Evolutionary conservation across 2,113 vertebrate species (phyloP).

Genomic region (Vulpes lagopus): DNA sequence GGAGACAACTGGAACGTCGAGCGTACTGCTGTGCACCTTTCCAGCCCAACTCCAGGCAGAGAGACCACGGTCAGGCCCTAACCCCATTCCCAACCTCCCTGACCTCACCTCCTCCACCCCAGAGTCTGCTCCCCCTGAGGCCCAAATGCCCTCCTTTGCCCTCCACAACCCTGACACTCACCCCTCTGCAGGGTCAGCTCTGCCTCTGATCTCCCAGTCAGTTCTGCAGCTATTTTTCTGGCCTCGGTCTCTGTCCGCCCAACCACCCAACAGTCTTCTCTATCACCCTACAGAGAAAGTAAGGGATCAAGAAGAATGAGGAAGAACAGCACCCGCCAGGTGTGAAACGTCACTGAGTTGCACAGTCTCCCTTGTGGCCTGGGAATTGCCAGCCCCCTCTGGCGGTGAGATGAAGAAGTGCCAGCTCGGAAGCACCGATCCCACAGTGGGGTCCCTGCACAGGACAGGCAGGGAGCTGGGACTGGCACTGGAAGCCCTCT

Average conservation of each 20-base stretch:
- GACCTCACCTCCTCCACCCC: not conserved
- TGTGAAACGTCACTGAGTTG: not conserved
- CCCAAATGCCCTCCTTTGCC: not conserved
- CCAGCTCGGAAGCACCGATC: not conserved
- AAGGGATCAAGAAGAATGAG: not conserved
- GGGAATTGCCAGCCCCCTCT: constrained; percentile 31
- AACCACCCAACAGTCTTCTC: constrained; percentile 89
- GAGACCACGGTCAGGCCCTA: not conserved
- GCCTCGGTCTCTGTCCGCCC: constrained; percentile 90
- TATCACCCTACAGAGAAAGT: constrained; percentile 72
- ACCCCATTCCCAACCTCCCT: not conserved
- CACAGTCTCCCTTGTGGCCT: constrained; percentile 78
- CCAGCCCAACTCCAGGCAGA: too few species aligned
- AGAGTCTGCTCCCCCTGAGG: too few species aligned
- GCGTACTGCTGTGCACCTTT: not conserved
- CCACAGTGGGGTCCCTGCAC: rapidly evolving
- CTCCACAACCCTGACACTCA: constrained; percentile 41
- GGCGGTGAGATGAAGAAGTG: not conserved
- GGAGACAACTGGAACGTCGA: not conserved
- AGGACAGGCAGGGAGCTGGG: not conserved
- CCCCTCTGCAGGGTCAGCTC: constrained; percentile 89
- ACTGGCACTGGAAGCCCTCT: rapidly evolving
- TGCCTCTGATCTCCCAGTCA: constrained; percentile 85
- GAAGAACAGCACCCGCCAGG: not conserved
- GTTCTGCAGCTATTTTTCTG: constrained; percentile 86